Percentiles rank a stretch among this genome's conserved stretches.
These are phyloP conservation scores for Misgurnus mizolepis DNA, from an alignment of 2,113 vertebrate species.

Conservation along the genomic window DNA sequence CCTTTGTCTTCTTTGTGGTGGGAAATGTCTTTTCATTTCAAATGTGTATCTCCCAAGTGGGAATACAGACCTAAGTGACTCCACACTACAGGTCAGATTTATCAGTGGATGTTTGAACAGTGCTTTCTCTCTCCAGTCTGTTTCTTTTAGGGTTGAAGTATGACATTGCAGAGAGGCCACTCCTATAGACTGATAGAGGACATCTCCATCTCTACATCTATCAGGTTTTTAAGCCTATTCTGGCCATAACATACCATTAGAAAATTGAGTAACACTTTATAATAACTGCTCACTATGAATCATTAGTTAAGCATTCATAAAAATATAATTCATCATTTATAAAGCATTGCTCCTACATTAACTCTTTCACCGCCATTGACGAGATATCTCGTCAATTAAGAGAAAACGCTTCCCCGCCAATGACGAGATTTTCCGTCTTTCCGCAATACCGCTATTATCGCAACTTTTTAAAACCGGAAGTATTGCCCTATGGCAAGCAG, in stretches of 20 bases:
- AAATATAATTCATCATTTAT: no score
- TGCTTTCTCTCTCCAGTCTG: slow-evolving; percentile 23
- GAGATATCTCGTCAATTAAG: no score
- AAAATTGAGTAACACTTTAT: neutral
- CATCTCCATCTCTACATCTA: slow-evolving; percentile 14
- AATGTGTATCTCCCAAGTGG: neutral
- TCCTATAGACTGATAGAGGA: slow-evolving; percentile 29
- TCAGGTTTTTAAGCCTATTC: slow-evolving; percentile 31
- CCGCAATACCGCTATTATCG: no score
- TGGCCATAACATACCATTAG: slow-evolving; percentile 1
- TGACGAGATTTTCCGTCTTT: no score
- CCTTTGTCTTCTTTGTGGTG: neutral
- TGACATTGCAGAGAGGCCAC: slow-evolving; percentile 32
- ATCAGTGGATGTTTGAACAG: slow-evolving; percentile 12
- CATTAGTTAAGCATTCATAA: no score
- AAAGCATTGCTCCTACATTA: no score
- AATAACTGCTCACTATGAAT: no score
- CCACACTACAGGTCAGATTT: slow-evolving; percentile 5
- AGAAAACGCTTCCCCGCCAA: no score
- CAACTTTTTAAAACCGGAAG: no score
- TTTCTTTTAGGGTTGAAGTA: slow-evolving; percentile 29
- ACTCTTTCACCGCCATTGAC: no score
- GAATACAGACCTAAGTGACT: neutral
- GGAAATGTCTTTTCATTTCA: neutral
- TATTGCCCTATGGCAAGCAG: no score